A percentile compares a stretch with the other conserved stretches of the same genome.
Conservation (phyloP, 2,113 vertebrate genomes). For the Chrysochloris asiatica region DNA sequence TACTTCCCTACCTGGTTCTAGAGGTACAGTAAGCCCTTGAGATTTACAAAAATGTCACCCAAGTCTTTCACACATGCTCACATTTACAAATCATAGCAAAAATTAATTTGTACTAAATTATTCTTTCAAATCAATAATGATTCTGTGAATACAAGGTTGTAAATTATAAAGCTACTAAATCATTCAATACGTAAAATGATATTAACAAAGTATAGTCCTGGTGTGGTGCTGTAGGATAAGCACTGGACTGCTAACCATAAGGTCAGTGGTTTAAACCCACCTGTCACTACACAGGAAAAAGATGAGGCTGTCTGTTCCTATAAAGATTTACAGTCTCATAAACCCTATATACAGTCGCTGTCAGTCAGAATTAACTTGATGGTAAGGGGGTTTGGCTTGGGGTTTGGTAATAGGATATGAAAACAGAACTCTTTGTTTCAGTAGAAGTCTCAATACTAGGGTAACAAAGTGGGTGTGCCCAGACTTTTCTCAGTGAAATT, state of each 20-base stretch:
- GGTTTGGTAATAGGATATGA: not conserved
- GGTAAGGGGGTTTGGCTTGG: no score
- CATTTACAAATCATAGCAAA: no score
- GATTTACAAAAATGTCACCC: not conserved
- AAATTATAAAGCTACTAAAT: not conserved
- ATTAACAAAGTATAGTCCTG: not conserved
- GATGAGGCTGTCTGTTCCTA: no score
- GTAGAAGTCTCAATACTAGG: not conserved
- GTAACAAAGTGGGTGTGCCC: not conserved
- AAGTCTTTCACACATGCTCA: not conserved
- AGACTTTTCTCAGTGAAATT: not conserved
- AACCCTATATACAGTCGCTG: no score
- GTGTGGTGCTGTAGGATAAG: no score
- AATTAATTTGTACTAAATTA: not conserved
- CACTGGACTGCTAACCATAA: no score
- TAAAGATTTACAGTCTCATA: no score
- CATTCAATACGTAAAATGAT: not conserved
- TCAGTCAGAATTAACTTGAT: no score
- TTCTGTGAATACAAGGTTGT: slow-evolving; percentile 2
- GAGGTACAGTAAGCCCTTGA: no score
- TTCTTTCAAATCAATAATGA: not conserved
- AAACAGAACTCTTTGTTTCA: not conserved
- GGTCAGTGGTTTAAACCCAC: no score
- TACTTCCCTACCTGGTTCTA: not conserved
- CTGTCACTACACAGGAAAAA: no score